Conservation (phyloP, 2,797 vertebrate genomes). For the Crenuchus spilurus region DNA sequence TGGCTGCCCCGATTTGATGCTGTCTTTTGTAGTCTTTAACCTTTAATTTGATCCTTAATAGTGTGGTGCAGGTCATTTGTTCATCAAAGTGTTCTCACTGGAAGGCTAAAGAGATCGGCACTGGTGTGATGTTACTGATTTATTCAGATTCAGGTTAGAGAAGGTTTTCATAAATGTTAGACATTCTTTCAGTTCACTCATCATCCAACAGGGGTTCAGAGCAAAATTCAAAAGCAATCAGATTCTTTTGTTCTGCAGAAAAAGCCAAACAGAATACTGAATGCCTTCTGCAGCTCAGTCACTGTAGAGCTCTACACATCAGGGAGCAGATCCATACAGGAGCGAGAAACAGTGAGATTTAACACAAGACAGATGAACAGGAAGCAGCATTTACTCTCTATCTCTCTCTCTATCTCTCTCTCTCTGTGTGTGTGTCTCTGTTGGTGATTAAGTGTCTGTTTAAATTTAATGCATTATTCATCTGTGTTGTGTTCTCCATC, state of each 20-base stretch:
- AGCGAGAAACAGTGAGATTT: background rate
- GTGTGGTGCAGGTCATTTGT: background rate
- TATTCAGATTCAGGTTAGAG: background rate
- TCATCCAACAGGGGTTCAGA: slow-evolving; percentile 21
- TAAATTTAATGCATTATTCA: slow-evolving; percentile 73
- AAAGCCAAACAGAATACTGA: slow-evolving; percentile 15
- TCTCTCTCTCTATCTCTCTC: slow-evolving; percentile 32
- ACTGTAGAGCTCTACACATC: background rate
- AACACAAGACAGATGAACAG: slow-evolving; percentile 30
- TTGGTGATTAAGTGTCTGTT: too few species aligned
- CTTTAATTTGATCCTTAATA: background rate
- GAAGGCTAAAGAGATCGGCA: background rate
- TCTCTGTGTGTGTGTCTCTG: too few species aligned
- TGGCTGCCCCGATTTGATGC: too few species aligned
- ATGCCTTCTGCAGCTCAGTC: background rate
- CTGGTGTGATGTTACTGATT: background rate
- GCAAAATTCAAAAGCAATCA: slow-evolving; percentile 59
- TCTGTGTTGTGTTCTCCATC: slow-evolving; percentile 60
- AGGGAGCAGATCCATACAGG: background rate
- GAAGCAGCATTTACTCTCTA: slow-evolving; percentile 17
- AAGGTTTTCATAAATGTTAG: background rate
- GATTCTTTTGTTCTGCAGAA: slow-evolving; percentile 43
- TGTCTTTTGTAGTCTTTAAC: background rate
- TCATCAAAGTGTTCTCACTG: background rate
- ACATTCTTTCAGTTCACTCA: slow-evolving; percentile 4